A percentile compares a stretch with the other conserved stretches of the same genome.
These are phyloP conservation scores for Tautogolabrus adspersus DNA, from an alignment of 2,113 vertebrate species.

Conservation along the genomic window DNA sequence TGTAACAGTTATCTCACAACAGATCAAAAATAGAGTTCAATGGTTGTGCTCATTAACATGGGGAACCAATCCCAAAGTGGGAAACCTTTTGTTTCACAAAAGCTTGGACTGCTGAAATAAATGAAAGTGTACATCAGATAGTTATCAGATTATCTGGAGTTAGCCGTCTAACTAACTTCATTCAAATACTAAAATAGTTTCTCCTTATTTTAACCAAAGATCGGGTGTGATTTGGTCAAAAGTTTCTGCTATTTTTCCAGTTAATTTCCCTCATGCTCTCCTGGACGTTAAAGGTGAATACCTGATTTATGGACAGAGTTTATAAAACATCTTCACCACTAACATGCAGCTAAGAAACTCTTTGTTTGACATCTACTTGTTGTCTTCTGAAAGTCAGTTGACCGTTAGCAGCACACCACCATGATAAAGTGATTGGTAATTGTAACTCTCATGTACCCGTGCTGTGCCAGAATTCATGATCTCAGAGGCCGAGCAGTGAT, in stretches of 20 bases:
- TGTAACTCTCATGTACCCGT: background rate
- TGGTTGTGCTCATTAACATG: too few species aligned
- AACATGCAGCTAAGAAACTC: background rate
- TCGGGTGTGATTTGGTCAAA: background rate
- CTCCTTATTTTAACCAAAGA: background rate
- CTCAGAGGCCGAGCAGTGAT: background rate
- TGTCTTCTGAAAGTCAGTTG: too few species aligned
- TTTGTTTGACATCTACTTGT: background rate
- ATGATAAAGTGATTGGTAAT: background rate
- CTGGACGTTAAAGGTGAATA: background rate
- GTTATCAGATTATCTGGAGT: background rate
- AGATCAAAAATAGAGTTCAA: too few species aligned
- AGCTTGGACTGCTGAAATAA: background rate
- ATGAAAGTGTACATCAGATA: background rate
- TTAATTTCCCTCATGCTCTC: background rate
- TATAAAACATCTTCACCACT: too few species aligned
- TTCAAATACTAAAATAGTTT: background rate
- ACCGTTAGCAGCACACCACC: too few species aligned
- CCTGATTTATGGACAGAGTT: background rate
- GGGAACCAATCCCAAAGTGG: too few species aligned
- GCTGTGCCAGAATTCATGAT: background rate
- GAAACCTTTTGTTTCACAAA: too few species aligned
- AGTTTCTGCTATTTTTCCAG: background rate
- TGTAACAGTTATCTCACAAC: background rate
- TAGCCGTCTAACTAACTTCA: background rate